Base-by-base conservation (phyloP, 2,113 vertebrate species). In the Uria lomvia region DNA sequence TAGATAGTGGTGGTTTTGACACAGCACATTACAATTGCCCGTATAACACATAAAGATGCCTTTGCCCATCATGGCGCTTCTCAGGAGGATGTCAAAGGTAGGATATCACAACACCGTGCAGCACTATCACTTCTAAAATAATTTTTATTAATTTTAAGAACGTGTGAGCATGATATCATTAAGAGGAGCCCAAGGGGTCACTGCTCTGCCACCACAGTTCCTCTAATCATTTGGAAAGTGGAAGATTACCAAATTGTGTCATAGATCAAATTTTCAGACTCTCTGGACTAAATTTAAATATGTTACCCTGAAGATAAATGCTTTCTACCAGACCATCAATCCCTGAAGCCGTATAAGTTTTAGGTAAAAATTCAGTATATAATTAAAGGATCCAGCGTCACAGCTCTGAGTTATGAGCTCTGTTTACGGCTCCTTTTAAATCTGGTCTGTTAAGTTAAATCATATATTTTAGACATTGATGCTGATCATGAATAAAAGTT, bases 361-460 rank as follows among this genome's bases (percentile, higher is more conserved):
- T 63, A 88, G 85, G 80, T 86, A 88, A 94, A 93, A 95, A 93
- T 55, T 92, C 74, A 72, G 74, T 45, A n/a, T 78, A 71, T 91
- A 91, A 96, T 93, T 86, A 92, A 93, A 96, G 53, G 52, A 92
- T 43, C 36, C 27, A 78, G 32, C 56, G 38, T 88, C 89, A 87
- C 8, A 90, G 47, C 42, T 94, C 80, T 97, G 81, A 97, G 86
- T 95, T 94, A 95, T 81, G 84, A 94, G 55, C 60, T 93, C 78
- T 93, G 58, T 79, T 95, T 87, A 85, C 34, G 91, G 82, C 27
- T 67, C 66, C 68, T 90, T 95, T 93, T 90, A 84, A 94, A 94
- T 84, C 77, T 93, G 55, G 58, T 77, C 65, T 82, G 68, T 40
- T 85, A 92, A 82, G 84, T 95, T 88, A 91, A 90, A 91, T 84